Base-by-base conservation (phyloP, 2,797 vertebrate genomes). In the Hylomyscus alleni region DNA sequence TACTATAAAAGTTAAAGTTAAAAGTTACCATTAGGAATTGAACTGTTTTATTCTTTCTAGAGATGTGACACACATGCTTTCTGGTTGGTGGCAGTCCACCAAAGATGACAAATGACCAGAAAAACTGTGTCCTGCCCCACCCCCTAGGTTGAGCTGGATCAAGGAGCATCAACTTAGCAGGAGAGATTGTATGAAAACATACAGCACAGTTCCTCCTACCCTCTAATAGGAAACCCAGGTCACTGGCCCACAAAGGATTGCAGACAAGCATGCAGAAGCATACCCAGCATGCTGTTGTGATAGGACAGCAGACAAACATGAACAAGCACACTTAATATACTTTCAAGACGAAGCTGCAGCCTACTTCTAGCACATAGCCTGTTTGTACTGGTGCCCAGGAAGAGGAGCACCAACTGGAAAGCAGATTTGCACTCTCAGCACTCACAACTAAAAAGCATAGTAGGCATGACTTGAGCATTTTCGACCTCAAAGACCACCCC, bases 381-480 rank as follows among this genome's bases (percentile, higher is more conserved):
- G 69, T 26, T 60, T 60, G 58, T 26, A 60, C 60, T 84, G 58
- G 52, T 26, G 29, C 50, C 58, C 52, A 26, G 78, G 34, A 26
- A 60, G 3, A 52, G 37, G 75, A 60, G 50, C 24, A 3, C 34
- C 8, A 0, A 34, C 5, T 0, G 76, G 52, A 72, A 50, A 58
- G 80, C 86, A 24, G 6, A 84, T 81, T 13, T 72, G 54, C 73
- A 34, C 62, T 60, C 47, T 40, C 0, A 72, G 81, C 65, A 85
- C 72, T 29, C 67, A 86, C 26, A 29, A 11, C 91, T 89, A 94
- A 82, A 69, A 73, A 97, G 92, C 83, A 95, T 67, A 93, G 24
- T 65, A 65, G 62, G 26, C 62, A 31, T 31, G 26, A 11, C 62
- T 65, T 65, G 29, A 65, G 12, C 62, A 31, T 65, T 65, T 65